These are phyloP conservation scores for Cosmia trapezina DNA, from an alignment of 2,888 invertebrate species.

Conservation along the genomic window DNA sequence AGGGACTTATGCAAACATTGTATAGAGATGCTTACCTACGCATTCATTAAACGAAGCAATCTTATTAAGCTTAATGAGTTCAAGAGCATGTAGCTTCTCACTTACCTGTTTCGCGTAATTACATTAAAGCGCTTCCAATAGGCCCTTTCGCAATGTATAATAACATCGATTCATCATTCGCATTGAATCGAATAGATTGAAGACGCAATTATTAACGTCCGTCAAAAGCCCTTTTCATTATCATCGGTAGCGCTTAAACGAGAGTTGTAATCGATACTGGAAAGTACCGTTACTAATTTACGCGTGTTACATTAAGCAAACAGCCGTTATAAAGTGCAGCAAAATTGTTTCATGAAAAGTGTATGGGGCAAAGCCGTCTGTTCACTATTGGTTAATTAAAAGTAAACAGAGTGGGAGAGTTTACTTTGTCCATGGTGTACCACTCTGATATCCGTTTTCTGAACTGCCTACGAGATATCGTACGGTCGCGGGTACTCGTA, in stretches of 20 bases:
- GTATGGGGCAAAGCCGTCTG: slow-evolving; percentile 81
- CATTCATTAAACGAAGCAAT: slow-evolving; percentile 62
- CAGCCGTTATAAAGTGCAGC: slow-evolving; percentile 80
- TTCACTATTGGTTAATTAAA: slow-evolving; percentile 88
- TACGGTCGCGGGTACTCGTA: slow-evolving; percentile 48
- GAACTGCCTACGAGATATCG: slow-evolving; percentile 60
- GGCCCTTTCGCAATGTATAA: slow-evolving; percentile 60
- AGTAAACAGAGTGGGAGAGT: slow-evolving; percentile 83
- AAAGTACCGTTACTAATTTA: slow-evolving; percentile 63
- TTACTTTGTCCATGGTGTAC: slow-evolving; percentile 80
- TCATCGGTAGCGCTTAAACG: slow-evolving; percentile 61
- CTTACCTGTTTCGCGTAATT: slow-evolving; percentile 61
- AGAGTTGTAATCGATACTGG: slow-evolving; percentile 60
- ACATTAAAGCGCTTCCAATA: slow-evolving; percentile 69
- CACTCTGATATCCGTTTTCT: slow-evolving; percentile 71
- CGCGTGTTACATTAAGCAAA: slow-evolving; percentile 70
- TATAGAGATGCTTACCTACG: slow-evolving; percentile 49
- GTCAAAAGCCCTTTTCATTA: slow-evolving; percentile 64
- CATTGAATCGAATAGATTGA: slow-evolving; percentile 68
- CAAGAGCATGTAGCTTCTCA: slow-evolving; percentile 55
- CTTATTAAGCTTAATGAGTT: slow-evolving; percentile 64
- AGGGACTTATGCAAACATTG: slow-evolving; percentile 55
- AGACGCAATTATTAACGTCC: slow-evolving; percentile 71
- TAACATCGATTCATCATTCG: slow-evolving; percentile 73
- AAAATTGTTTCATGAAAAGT: slow-evolving; percentile 87